phyloP scores from a whole-genome alignment of 2,113 vertebrate genomes.

The Nerophis lumbriciformis region DNA sequence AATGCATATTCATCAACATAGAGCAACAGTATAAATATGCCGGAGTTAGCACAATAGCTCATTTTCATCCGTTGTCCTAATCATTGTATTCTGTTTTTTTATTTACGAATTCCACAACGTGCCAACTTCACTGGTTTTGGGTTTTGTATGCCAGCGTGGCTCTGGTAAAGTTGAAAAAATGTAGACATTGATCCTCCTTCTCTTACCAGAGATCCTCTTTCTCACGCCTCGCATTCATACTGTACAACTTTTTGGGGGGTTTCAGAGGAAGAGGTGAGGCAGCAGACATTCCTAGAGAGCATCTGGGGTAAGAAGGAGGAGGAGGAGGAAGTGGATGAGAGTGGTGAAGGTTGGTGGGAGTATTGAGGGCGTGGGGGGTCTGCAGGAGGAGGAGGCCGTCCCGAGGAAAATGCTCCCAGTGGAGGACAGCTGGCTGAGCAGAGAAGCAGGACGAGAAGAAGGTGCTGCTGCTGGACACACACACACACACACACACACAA shows the following conservation, averaged over 20 bases:
- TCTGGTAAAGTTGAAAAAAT: too few species aligned
- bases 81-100: too few species aligned
- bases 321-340: not conserved
- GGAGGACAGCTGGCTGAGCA: slow-evolving; percentile 41
- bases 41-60: too few species aligned
- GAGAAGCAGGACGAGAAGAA: slow-evolving; percentile 45
- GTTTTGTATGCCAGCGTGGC: too few species aligned
- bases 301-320: slow-evolving; percentile 23
- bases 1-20: too few species aligned
- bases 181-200: not conserved
- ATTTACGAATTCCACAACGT: too few species aligned
- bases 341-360: not conserved
- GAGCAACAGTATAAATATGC: too few species aligned
- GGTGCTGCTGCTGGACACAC: slow-evolving; percentile 37
- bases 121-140: too few species aligned
- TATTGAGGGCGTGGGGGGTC: not conserved
- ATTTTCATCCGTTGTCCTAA: too few species aligned
- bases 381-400: slow-evolving; percentile 26
- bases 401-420: slow-evolving; percentile 26
- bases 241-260: not conserved
- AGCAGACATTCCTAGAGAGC: slow-evolving; percentile 29
- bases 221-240: not conserved
- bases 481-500: too few species aligned
- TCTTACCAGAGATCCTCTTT: not conserved
- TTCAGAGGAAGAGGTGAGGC: not conserved